Percentiles rank a stretch among this genome's conserved stretches.
These are phyloP conservation scores for Sesia bembeciformis DNA, from an alignment of 2,888 invertebrate genomes.

Conservation along the genomic window DNA sequence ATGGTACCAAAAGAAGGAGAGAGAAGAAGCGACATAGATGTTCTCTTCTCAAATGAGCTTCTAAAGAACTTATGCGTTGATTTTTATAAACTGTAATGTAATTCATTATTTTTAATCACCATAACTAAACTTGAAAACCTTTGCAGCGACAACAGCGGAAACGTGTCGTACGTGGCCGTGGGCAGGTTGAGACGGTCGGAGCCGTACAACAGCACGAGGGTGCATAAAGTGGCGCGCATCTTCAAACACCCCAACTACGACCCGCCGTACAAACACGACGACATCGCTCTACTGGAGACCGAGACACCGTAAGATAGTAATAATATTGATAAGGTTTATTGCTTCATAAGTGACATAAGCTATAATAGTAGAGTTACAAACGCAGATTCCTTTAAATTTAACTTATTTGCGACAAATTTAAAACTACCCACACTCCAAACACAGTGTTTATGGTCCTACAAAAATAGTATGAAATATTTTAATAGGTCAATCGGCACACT, in stretches of 20 bases:
- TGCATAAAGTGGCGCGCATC: slow-evolving; percentile 19
- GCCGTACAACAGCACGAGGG: slow-evolving; percentile 8
- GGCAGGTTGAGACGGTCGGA: slow-evolving; percentile 19
- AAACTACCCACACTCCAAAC: too few relatives aligned
- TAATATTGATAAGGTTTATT: background rate
- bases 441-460: too few relatives aligned
- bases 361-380: too few relatives aligned
- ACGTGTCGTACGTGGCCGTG: slow-evolving; percentile 14
- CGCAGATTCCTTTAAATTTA: too few relatives aligned
- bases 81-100: too few relatives aligned
- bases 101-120: background rate
- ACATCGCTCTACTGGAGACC: slow-evolving; percentile 33
- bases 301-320: slow-evolving; percentile 23
- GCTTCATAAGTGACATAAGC: background rate
- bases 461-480: too few relatives aligned
- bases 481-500: too few relatives aligned
- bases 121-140: background rate
- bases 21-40: too few relatives aligned
- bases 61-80: too few relatives aligned
- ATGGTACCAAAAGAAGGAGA: too few relatives aligned
- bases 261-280: slow-evolving; percentile 29
- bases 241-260: slow-evolving; percentile 25
- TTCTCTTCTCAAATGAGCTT: too few relatives aligned
- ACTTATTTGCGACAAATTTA: too few relatives aligned
- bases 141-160: slow-evolving; percentile 1